Evolutionary conservation across 64 coral and sea anemone species (phyloP).

Genomic region (Actinia tenebrosa): DNA sequence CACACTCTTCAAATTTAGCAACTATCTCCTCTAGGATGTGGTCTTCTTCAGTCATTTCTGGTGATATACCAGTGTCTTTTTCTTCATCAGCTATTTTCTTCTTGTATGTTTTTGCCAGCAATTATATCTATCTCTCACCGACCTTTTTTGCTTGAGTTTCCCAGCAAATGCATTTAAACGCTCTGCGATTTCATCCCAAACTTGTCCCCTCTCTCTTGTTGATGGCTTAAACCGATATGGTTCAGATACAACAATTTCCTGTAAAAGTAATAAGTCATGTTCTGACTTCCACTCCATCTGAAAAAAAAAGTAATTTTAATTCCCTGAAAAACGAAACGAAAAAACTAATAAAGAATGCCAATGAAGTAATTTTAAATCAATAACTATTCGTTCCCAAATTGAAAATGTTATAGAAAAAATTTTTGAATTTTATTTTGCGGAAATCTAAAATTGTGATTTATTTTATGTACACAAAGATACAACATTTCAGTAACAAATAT

Average conservation of each 20-base stretch:
- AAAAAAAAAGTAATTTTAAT: not conserved
- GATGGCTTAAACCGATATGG: conserved; percentile 28
- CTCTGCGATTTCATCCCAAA: conserved; percentile 26
- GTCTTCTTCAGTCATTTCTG: conserved; percentile 41
- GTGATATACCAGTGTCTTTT: conserved; percentile 40
- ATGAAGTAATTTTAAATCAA: too few species aligned
- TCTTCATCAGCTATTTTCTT: conserved; percentile 51
- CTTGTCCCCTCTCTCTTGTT: conserved; percentile 33
- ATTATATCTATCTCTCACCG: conserved; percentile 31
- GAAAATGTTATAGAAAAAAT: too few species aligned
- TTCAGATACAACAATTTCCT: conserved; percentile 39
- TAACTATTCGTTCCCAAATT: too few species aligned
- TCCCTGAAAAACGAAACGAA: not conserved
- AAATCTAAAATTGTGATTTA: too few species aligned
- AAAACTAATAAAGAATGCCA: not conserved
- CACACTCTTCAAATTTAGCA: conserved; percentile 52
- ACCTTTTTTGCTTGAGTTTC: conserved; percentile 21
- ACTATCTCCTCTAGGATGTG: conserved; percentile 46
- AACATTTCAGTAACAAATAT: too few species aligned
- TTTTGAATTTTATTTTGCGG: too few species aligned
- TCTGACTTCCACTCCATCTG: conserved; percentile 46
- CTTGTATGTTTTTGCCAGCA: conserved; percentile 35
- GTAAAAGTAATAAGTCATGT: conserved; percentile 28
- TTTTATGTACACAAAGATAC: too few species aligned
- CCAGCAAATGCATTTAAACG: conserved; percentile 32